Evolutionary conservation across 37 sponge, comb jelly and placozoan genomes (phyloP).

Genomic region (Aplysina aerophoba): DNA sequence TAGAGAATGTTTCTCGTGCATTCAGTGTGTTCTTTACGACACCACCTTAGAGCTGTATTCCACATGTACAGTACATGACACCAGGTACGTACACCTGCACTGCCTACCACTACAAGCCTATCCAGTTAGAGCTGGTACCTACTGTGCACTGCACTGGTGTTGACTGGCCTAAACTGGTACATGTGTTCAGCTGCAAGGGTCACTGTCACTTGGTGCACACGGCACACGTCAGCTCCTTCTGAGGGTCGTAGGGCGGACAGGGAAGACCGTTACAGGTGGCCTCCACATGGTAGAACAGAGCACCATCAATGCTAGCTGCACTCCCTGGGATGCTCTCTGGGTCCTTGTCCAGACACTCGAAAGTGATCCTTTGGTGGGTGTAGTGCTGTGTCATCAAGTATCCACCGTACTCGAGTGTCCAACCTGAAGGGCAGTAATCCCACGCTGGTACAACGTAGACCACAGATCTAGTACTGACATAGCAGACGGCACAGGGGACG

Average conservation of each 20-base stretch:
- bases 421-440: constrained; percentile 23
- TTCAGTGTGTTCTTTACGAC: no score
- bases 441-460: constrained; percentile 55
- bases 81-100: no score
- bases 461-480: constrained; percentile 23
- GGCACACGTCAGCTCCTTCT: constrained; percentile 61
- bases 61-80: no score
- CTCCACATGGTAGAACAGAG: constrained; percentile 51
- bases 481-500: constrained; percentile 47
- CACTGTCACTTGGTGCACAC: constrained; percentile 51
- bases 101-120: no score
- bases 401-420: constrained; percentile 63
- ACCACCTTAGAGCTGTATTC: no score
- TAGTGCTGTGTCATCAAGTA: constrained; percentile 47
- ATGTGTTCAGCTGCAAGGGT: no score
- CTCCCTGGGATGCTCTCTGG: constrained; percentile 42
- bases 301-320: constrained; percentile 25
- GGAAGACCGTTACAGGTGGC: constrained; percentile 46
- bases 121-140: no score
- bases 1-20: no score
- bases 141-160: no score
- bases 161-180: no score
- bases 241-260: constrained; percentile 50
- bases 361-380: constrained; percentile 11
- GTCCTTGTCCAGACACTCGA: constrained; percentile 63